phyloP scores from a whole-genome alignment of 2,888 invertebrate species.

The Perithous albicinctus region DNA sequence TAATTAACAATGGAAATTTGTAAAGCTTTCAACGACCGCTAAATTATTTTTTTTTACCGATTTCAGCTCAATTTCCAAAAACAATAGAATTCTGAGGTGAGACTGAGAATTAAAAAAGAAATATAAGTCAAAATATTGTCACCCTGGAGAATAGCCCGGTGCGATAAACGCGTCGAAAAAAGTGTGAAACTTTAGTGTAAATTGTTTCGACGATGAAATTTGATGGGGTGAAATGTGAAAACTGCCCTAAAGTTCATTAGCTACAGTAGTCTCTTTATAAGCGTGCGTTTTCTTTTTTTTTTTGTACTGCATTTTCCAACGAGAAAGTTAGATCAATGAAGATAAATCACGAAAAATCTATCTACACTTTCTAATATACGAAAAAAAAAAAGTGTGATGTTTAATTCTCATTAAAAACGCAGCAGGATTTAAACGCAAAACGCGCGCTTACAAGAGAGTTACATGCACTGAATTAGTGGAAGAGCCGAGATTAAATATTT shows the following conservation, averaged over 20 bases:
- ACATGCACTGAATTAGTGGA: conserved; percentile 72
- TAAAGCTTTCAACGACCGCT: no score
- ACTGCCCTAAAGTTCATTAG: conserved; percentile 2
- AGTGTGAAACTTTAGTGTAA: conserved; percentile 5
- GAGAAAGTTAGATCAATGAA: neutral
- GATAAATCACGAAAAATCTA: no score
- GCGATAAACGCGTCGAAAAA: conserved; percentile 59
- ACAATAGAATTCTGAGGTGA: no score
- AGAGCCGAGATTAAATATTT: conserved; percentile 64
- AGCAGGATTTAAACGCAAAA: neutral
- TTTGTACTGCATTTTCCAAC: neutral
- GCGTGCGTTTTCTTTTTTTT: neutral
- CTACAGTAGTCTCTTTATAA: conserved; percentile 16
- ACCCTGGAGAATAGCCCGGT: conserved; percentile 69
- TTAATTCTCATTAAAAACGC: neutral
- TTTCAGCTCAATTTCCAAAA: no score
- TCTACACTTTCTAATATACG: no score
- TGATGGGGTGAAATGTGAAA: neutral
- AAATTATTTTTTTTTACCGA: no score
- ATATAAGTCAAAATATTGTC: no score
- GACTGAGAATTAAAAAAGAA: no score
- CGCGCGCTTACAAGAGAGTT: neutral
- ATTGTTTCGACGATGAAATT: conserved; percentile 32
- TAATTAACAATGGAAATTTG: no score
- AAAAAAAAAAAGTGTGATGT: no score